Percentiles rank a stretch among this genome's conserved stretches.
These are phyloP conservation scores for Brachionichthys hirsutus DNA, from an alignment of 2,113 vertebrate genomes.

Conservation along the genomic window DNA sequence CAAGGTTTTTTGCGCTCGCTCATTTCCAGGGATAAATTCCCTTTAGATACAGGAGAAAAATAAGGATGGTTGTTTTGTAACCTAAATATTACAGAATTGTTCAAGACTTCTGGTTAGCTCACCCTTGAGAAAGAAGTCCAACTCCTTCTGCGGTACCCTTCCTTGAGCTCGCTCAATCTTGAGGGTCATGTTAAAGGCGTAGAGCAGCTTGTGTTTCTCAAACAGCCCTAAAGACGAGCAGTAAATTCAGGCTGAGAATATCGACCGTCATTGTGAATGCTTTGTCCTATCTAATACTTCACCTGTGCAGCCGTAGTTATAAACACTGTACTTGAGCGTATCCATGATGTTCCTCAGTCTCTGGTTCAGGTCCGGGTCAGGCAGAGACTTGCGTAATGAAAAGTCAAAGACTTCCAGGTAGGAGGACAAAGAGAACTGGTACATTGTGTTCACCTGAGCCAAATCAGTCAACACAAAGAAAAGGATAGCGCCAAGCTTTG, in stretches of 20 bases:
- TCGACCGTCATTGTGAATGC: not conserved
- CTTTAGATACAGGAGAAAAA: conserved; percentile 67
- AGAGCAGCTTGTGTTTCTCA: conserved; percentile 93
- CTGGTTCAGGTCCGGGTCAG: conserved; percentile 76
- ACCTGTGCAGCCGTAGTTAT: conserved; percentile 96
- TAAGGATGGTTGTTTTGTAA: no score
- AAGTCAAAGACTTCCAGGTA: conserved; percentile 90
- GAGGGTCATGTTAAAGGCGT: conserved; percentile 92
- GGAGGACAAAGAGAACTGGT: conserved; percentile 91
- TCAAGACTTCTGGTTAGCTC: conserved; percentile 11
- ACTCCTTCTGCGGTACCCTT: conserved; percentile 86
- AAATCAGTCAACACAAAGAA: conserved; percentile 96
- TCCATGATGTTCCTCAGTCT: conserved; percentile 89
- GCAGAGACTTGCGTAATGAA: conserved; percentile 87
- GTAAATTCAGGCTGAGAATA: not conserved
- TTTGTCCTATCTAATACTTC: not conserved
- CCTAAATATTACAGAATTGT: not conserved
- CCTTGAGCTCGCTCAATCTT: conserved; percentile 91
- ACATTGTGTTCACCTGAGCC: conserved; percentile 94
- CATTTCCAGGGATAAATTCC: conserved; percentile 93
- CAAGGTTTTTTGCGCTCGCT: conserved; percentile 82
- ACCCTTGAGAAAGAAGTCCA: conserved; percentile 99
- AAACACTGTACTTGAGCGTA: conserved; percentile 86
- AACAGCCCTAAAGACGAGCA: conserved; percentile 83
- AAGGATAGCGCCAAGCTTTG: conserved; percentile 88